Base-by-base conservation (phyloP, 2,888 invertebrate species). In the Chrysolina americana region DNA sequence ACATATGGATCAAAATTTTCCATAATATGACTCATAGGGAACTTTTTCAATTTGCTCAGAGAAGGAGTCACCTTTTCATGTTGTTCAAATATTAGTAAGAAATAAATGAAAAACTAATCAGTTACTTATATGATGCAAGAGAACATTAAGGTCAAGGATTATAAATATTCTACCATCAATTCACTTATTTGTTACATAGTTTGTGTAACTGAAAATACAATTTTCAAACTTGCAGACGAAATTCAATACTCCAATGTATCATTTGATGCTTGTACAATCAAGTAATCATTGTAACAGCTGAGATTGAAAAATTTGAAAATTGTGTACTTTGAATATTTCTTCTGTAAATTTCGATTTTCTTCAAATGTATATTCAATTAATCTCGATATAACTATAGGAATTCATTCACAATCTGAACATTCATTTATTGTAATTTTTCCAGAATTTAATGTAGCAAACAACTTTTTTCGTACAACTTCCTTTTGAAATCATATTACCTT, bases 251-350 rank as follows among this genome's bases (percentile, higher is more conserved):
- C n/a, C n/a, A 15, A n/a, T 59, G 59, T 28, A 59, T 28, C 59
- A 36, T 59, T 59, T 36, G 0, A n/a, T 11, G 59, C 59, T 59
- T 59, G n/a, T 59, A 59, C 59, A 59, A 59, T 59, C 59, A 59
- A 59, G n/a, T 13, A 9, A n/a, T 59, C 59, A 6, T 53, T 28
- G n/a, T 17, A 1, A 59, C 28, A 28, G 59, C 10, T n/a, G 59
- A 36, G 59, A 59, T 59, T 36, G n/a, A 47, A 4, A 15, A 15
- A 15, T 47, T 47, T 47, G 2, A n/a, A 47, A n/a, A 47, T 47
- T 47, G 13, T 28, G 59, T 4, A 17, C n/a, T 17, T 28, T 11
- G 11, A 36, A 59, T 28, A 59, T 28, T 28, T 15, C 17, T n/a
- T 13, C 10, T 59, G 36, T 59, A 59, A 19, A 59, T 59, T 59